phyloP scores from a whole-genome alignment of 2,797 vertebrate species.

The Atherinosoma microstoma region DNA sequence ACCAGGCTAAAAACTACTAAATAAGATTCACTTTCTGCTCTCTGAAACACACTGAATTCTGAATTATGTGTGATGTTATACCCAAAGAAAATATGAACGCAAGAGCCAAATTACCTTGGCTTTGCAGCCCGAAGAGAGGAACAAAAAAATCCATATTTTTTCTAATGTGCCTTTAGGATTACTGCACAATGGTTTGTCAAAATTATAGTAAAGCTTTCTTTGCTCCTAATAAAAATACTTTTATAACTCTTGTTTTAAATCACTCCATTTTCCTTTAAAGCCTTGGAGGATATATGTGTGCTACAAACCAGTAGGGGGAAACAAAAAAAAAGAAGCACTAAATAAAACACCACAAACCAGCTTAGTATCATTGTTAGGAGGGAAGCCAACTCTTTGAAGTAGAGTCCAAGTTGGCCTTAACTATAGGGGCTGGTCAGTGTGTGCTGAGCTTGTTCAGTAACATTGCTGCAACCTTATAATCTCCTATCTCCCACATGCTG shows the following conservation, averaged over 20 bases:
- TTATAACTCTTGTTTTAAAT: not conserved
- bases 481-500: conserved; percentile 54
- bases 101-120: too few species aligned
- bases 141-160: not conserved
- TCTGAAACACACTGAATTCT: not conserved
- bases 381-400: conserved; percentile 64
- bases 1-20: too few species aligned
- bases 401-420: conserved; percentile 60
- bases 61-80: not conserved
- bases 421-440: conserved; percentile 56
- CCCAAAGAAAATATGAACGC: too few species aligned
- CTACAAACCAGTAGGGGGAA: not conserved
- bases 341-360: conserved; percentile 25
- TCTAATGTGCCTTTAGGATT: conserved; percentile 16
- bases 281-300: conserved; percentile 8
- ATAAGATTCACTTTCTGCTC: too few species aligned
- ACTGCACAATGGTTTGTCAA: not conserved
- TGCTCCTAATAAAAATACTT: not conserved
- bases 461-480: conserved; percentile 63
- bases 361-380: conserved; percentile 54
- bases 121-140: not conserved
- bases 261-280: not conserved
- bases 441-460: conserved; percentile 49
- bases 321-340: conserved; percentile 20
- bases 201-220: not conserved